Base-by-base conservation (phyloP, 1,140 invertebrate species). In the Homalodisca vitripennis region DNA sequence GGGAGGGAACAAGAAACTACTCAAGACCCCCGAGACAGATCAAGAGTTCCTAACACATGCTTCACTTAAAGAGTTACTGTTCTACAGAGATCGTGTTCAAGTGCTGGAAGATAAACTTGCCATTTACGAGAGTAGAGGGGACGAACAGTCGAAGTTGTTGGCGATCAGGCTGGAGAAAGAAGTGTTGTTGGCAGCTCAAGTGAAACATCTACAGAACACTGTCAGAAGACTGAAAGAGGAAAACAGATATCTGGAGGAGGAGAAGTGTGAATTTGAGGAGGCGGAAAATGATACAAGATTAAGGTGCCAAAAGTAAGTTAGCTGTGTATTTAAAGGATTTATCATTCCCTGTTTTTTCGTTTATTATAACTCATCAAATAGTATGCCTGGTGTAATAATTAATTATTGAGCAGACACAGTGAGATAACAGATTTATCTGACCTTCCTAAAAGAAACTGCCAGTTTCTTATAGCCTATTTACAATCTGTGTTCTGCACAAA, bases 221-320 rank as follows among this genome's bases (percentile, higher is more conserved):
- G 71, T 78, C 10, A 67, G 69, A 3, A 60, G 71, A 48, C 65
- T 81, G 30, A 48, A 76, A 27, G 71, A 76, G 27, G 78, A 80
- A 53, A 81, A 79, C 68, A 66, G 69, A 53, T 51, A 69, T n/a
- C 64, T 80, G 27, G 78, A 80, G 53, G 80, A 82, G 46, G 79
- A 82, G 67, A 77, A 77, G 62, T 77, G 78, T 46, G 81, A 82
- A 71, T 73, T 81, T 17, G 81, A 82, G 70, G 81, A 82, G 69
- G 79, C 80, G 1, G 81, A 82, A 71, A 82, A 82, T 64, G 80
- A 82, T 72, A 78, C 79, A 29, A 71, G 81, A 32, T 76, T 80
- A 17, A 73, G 77, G 69, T 80, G 76, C 57, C 80, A 82, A 74
- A 79, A 80, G 80, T 82, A 73, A 76, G 75, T 75, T 57, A 12